Evolutionary conservation across 2,797 vertebrate genomes (phyloP).

Genomic region (Etheostoma nigrum): DNA sequence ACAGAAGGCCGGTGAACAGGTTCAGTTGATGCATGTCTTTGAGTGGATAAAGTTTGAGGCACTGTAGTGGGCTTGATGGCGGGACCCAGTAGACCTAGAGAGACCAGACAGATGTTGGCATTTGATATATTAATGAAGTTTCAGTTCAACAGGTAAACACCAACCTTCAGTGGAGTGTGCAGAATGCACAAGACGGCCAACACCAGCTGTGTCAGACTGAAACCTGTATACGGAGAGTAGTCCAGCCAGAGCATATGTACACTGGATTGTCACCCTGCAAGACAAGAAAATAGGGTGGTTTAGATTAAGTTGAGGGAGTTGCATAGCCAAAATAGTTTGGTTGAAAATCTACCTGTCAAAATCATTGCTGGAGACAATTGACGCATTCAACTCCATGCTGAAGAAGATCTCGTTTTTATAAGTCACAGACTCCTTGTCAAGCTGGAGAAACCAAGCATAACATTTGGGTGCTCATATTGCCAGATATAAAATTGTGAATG

Average conservation of each 20-base stretch:
- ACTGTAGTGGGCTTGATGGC: too few species aligned
- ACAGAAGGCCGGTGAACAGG: neutral
- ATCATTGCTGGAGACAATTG: neutral
- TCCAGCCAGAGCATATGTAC: constrained; percentile 79
- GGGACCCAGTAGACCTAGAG: too few species aligned
- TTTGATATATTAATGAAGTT: rapidly evolving
- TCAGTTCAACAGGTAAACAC: neutral
- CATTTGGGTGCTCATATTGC: neutral
- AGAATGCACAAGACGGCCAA: constrained; percentile 55
- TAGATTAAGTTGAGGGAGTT: neutral
- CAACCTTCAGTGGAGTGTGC: neutral
- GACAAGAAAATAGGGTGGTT: neutral
- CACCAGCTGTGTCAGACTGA: constrained; percentile 33
- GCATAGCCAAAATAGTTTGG: too few species aligned
- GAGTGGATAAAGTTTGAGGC: too few species aligned
- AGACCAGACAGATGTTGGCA: neutral
- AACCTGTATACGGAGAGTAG: constrained; percentile 56
- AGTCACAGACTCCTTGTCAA: constrained; percentile 74
- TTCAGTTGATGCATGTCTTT: too few species aligned
- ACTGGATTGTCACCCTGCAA: constrained; percentile 52
- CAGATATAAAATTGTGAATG: neutral
- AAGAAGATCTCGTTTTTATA: constrained; percentile 87
- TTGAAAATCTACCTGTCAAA: neutral
- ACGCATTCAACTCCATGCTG: constrained; percentile 30
- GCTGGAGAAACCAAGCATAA: constrained; percentile 48